Percentiles rank a stretch among this genome's conserved stretches.
Evolutionary conservation across 1,140 invertebrate species (phyloP).

Genomic region (Laodelphax striatellus): DNA sequence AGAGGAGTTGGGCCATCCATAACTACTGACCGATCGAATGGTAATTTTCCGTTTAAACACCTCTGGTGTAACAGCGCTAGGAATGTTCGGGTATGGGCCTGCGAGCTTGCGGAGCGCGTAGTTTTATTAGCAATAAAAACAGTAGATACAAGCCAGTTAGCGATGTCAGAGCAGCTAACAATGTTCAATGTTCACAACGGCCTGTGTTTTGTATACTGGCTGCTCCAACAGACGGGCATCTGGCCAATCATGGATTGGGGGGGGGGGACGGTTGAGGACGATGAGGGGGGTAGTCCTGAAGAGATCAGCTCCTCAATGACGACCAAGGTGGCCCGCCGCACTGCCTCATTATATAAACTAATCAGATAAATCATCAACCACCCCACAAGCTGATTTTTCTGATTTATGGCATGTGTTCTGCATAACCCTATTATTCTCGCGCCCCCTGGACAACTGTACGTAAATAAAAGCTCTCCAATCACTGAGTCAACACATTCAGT

Average conservation of each 20-base stretch:
- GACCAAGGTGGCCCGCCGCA: not conserved
- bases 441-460: not conserved
- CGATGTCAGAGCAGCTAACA: not conserved
- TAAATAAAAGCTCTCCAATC: not conserved
- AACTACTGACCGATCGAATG: too few relatives aligned
- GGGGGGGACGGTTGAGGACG: too few relatives aligned
- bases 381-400: not conserved
- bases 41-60: too few relatives aligned
- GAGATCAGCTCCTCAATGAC: not conserved
- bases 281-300: not conserved
- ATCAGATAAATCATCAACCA: not conserved
- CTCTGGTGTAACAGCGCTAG: too few relatives aligned
- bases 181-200: not conserved
- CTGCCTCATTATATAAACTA: constrained; percentile 1
- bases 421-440: not conserved
- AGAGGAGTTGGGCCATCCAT: too few relatives aligned
- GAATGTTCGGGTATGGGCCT: too few relatives aligned
- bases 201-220: not conserved
- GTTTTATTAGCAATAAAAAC: not conserved
- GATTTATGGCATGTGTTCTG: not conserved
- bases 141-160: not conserved
- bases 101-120: too few relatives aligned
- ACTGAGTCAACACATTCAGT: not conserved
- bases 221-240: not conserved
- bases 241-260: not conserved